Evolutionary conservation across 2,113 vertebrate species (phyloP).

Genomic region (Burhinus bistriatus): DNA sequence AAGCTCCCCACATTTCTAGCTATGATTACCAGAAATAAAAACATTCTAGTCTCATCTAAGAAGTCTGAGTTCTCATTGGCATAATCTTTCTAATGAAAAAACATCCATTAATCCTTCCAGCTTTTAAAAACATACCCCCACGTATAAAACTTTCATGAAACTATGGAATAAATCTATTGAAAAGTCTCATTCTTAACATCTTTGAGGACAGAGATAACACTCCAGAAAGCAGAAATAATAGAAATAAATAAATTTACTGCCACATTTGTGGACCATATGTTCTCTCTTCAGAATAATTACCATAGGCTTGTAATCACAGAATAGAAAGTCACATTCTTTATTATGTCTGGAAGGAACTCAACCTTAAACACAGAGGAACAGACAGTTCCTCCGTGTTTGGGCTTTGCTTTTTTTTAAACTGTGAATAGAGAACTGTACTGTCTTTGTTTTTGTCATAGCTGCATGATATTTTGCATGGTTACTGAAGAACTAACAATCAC

Average conservation of each 20-base stretch:
- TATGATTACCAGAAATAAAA: background rate
- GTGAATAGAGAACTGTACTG: background rate
- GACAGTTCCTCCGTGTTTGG: background rate
- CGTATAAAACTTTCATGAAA: background rate
- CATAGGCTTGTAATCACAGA: background rate
- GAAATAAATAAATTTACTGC: background rate
- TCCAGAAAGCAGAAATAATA: background rate
- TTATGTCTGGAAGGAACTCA: background rate
- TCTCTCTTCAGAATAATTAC: background rate
- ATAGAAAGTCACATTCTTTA: background rate
- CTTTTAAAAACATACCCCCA: background rate
- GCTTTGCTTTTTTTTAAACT: background rate
- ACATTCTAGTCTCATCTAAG: background rate
- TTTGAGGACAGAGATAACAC: background rate
- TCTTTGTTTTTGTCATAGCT: background rate
- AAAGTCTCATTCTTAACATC: background rate
- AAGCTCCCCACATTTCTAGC: background rate
- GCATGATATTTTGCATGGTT: background rate
- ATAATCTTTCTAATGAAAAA: background rate
- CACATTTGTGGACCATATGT: background rate
- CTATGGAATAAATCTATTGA: background rate
- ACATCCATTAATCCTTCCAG: background rate
- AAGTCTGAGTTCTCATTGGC: background rate
- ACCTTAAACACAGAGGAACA: background rate
- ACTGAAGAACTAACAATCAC: background rate